Conservation (phyloP, 1,140 invertebrate species). For the Mactra quadrangularis region DNA sequence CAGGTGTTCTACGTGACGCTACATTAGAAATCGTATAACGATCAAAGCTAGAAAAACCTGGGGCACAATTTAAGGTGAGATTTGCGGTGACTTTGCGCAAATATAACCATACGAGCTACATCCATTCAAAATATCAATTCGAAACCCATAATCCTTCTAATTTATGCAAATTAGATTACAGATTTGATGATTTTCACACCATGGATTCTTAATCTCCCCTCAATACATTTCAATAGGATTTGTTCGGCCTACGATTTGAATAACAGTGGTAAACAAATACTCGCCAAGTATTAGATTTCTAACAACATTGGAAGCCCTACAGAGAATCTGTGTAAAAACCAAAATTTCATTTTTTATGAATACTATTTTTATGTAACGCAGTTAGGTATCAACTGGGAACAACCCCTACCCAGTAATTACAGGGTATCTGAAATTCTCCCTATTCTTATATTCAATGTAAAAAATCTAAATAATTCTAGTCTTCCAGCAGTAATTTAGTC, state of each 20-base stretch:
- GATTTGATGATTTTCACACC: constrained; percentile 58
- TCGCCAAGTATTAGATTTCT: constrained; percentile 22
- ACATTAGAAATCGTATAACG: neutral
- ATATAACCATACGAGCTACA: neutral
- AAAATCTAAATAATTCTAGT: too few relatives aligned
- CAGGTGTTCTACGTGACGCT: neutral
- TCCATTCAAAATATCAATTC: constrained; percentile 15
- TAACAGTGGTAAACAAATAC: constrained; percentile 47
- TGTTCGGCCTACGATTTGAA: constrained; percentile 14
- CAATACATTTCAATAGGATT: constrained; percentile 28
- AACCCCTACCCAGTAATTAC: neutral
- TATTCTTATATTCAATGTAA: too few relatives aligned
- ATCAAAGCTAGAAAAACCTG: too few relatives aligned
- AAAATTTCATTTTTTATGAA: constrained; percentile 50
- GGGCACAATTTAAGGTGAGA: neutral
- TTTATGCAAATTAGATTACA: constrained; percentile 60
- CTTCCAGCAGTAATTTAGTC: too few relatives aligned
- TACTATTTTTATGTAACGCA: neutral
- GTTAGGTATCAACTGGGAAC: neutral
- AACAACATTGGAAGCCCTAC: constrained; percentile 19
- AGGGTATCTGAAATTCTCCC: too few relatives aligned
- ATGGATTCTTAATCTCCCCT: constrained; percentile 4
- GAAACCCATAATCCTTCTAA: constrained; percentile 44
- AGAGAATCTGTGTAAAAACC: constrained; percentile 42
- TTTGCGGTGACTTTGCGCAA: constrained; percentile 12